Percentiles rank a stretch among this genome's conserved stretches.
These are phyloP conservation scores for Scortum barcoo DNA, from an alignment of 2,113 vertebrate genomes.

Conservation along the genomic window DNA sequence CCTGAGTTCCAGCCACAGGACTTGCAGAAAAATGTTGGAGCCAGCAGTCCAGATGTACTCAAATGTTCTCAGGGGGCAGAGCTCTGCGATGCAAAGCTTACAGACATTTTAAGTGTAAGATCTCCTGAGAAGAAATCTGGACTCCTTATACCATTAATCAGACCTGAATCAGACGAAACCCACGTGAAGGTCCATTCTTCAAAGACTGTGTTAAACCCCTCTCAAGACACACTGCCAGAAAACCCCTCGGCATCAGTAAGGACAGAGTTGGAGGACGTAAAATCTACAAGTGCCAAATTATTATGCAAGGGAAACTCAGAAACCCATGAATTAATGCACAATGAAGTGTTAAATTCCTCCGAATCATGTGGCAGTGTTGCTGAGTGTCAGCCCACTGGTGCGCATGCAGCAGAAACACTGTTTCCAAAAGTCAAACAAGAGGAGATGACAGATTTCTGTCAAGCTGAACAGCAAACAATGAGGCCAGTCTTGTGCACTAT, in stretches of 20 bases:
- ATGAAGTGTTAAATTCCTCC: slow-evolving; percentile 12
- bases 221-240: background rate
- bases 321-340: background rate
- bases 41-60: slow-evolving; percentile 6
- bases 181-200: background rate
- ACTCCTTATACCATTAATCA: background rate
- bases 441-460: slow-evolving; percentile 33
- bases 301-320: background rate
- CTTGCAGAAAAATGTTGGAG: background rate
- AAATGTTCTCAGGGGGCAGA: background rate
- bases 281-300: slow-evolving; percentile 17
- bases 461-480: slow-evolving; percentile 12
- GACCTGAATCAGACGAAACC: background rate
- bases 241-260: background rate
- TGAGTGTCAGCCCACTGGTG: slow-evolving; percentile 4
- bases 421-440: slow-evolving; percentile 27
- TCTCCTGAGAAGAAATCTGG: slow-evolving; percentile 19
- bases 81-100: background rate
- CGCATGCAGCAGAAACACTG: slow-evolving; percentile 14
- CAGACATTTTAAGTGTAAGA: background rate
- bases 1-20: background rate
- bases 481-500: background rate
- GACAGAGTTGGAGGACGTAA: background rate
- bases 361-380: background rate
- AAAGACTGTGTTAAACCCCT: background rate